These are phyloP conservation scores for Macropis europaea DNA, from an alignment of 2,888 invertebrate species.

Conservation along the genomic window DNA sequence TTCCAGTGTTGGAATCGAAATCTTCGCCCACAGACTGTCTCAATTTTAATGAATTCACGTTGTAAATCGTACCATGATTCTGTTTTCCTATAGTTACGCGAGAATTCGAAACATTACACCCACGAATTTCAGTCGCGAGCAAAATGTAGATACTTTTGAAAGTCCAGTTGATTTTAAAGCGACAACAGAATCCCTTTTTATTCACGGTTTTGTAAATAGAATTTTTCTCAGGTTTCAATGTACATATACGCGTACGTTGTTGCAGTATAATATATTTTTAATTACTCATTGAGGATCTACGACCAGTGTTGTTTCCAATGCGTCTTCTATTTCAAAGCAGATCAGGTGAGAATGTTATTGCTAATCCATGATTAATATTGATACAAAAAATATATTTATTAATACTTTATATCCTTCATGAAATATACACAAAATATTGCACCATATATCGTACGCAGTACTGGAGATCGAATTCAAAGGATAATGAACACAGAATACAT, in stretches of 20 bases:
- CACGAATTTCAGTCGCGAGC: background rate
- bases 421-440: constrained; percentile 4
- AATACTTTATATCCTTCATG: constrained; percentile 6
- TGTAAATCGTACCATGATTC: constrained; percentile 53
- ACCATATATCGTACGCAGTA: constrained; percentile 6
- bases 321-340: background rate
- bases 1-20: constrained; percentile 58
- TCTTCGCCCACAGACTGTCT: constrained; percentile 75
- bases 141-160: constrained; percentile 23
- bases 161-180: background rate
- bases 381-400: constrained; percentile 32
- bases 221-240: background rate
- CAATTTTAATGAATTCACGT: constrained; percentile 53
- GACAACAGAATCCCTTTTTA: background rate
- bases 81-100: constrained; percentile 3
- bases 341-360: background rate
- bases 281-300: background rate
- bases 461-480: background rate
- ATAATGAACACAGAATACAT: constrained; percentile 2
- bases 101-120: constrained; percentile 22
- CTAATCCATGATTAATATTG: constrained; percentile 12
- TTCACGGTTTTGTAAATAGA: constrained; percentile 34
- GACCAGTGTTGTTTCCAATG: background rate
- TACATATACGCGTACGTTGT: background rate
- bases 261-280: background rate